These are phyloP conservation scores for Cheirogaleus medius DNA, from an alignment of 2,113 vertebrate genomes.

Conservation along the genomic window DNA sequence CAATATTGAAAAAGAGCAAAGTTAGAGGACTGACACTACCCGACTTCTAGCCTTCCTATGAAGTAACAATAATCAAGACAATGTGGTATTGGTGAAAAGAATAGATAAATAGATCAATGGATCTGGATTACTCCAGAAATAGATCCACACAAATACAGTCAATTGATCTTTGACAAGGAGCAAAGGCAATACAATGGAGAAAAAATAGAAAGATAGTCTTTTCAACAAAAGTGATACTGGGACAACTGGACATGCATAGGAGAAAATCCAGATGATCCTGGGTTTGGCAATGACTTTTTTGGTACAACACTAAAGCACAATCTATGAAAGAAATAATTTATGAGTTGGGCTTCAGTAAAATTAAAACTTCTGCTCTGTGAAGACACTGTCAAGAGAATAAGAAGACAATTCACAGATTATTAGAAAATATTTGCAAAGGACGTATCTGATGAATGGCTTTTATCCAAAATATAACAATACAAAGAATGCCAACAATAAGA, in stretches of 20 bases:
- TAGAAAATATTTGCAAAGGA: not conserved
- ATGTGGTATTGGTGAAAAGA: not conserved
- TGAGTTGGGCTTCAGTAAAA: not conserved
- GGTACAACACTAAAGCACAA: not conserved
- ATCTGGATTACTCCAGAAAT: not conserved
- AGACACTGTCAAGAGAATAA: not conserved
- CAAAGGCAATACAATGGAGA: not conserved
- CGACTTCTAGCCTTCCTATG: not conserved
- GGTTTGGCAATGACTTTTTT: not conserved
- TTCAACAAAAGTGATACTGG: not conserved
- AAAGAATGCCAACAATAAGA: not conserved
- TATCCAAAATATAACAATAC: not conserved
- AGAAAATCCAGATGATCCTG: not conserved
- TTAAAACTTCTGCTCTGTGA: not conserved
- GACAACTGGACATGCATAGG: not conserved
- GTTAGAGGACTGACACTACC: not conserved
- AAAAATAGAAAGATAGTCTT: not conserved
- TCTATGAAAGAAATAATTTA: not conserved
- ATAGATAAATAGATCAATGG: not conserved
- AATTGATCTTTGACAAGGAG: not conserved
- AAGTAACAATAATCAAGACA: not conserved
- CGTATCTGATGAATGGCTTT: not conserved
- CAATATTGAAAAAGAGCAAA: not conserved
- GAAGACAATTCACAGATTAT: not conserved
- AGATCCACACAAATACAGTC: not conserved